phyloP scores from a whole-genome alignment of 2,113 vertebrate genomes.

The Epinephelus lanceolatus region DNA sequence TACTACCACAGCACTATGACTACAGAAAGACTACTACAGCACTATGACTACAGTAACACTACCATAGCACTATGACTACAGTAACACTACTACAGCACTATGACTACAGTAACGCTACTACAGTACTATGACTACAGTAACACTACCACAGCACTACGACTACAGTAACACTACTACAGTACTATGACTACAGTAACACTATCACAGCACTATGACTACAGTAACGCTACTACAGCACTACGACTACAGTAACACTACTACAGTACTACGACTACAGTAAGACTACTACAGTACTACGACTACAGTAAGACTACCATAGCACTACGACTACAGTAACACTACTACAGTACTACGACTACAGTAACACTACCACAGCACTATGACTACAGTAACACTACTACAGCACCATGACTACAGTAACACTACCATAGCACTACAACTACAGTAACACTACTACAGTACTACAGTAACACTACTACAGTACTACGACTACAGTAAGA shows the following conservation, averaged over 20 bases:
- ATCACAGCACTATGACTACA: too few relatives aligned
- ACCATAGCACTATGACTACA: neutral
- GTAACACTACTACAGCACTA: too few relatives aligned
- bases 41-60: neutral
- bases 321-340: neutral
- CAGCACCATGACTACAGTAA: too few relatives aligned
- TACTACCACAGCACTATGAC: neutral
- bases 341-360: neutral
- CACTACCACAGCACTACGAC: too few relatives aligned
- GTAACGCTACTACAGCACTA: neutral
- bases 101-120: neutral
- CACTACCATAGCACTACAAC: neutral
- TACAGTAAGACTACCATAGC: neutral
- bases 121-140: neutral
- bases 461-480: too few relatives aligned
- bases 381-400: too few relatives aligned
- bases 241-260: neutral
- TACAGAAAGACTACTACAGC: neutral
- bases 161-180: neutral
- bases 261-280: neutral
- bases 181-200: neutral
- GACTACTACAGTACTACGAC: too few relatives aligned
- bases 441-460: too few relatives aligned
- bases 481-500: neutral
- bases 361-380: neutral